These are phyloP conservation scores for Microctonus hyperodae DNA, from an alignment of 2,888 invertebrate genomes.

Conservation along the genomic window DNA sequence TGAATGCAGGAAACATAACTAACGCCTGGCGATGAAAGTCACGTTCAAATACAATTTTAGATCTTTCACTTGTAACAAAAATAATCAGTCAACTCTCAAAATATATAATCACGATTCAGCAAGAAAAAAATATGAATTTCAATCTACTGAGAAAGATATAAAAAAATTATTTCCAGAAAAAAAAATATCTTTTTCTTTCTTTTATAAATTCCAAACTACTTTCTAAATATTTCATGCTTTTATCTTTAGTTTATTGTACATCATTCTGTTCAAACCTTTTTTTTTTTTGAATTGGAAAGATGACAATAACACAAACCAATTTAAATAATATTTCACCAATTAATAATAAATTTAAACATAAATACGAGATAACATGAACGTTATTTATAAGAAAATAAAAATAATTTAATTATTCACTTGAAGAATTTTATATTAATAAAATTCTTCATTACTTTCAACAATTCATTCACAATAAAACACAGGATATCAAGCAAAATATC, in stretches of 20 bases:
- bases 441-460: background rate
- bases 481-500: background rate
- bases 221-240: background rate
- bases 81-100: background rate
- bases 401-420: background rate
- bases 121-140: background rate
- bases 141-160: background rate
- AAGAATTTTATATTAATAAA: background rate
- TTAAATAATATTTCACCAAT: too few species aligned
- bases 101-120: background rate
- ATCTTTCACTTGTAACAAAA: background rate
- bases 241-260: background rate
- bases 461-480: background rate
- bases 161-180: too few species aligned
- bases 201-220: too few species aligned
- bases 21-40: conserved; percentile 7
- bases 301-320: too few species aligned
- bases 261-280: background rate
- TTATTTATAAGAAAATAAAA: background rate
- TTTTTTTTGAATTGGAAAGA: background rate
- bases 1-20: conserved; percentile 16
- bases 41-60: background rate
- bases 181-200: too few species aligned
- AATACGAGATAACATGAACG: background rate
- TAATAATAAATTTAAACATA: too few species aligned